These are phyloP conservation scores for Nasonia giraulti DNA, from an alignment of 1,140 invertebrate genomes.

Conservation along the genomic window DNA sequence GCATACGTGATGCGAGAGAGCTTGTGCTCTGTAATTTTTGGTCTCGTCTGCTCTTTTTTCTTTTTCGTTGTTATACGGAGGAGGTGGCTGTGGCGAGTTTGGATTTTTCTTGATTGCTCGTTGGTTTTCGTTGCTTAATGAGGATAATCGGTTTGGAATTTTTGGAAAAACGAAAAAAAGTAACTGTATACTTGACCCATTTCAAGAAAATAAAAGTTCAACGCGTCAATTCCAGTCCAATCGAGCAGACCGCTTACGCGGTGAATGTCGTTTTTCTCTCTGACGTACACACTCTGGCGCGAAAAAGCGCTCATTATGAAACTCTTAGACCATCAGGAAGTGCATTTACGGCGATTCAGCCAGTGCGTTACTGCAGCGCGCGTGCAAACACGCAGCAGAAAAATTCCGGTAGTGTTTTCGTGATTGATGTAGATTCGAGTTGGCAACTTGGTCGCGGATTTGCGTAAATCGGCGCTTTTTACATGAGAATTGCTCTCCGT, in stretches of 20 bases:
- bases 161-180: no score
- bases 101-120: no score
- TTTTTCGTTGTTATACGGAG: background rate
- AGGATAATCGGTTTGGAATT: no score
- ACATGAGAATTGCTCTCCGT: background rate
- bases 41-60: background rate
- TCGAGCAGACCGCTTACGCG: no score
- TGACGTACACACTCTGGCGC: background rate
- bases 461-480: background rate
- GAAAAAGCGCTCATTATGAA: background rate
- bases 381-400: background rate
- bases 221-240: no score
- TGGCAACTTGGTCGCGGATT: background rate
- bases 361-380: background rate
- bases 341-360: background rate
- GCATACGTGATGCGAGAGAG: background rate
- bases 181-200: no score
- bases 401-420: slow-evolving; percentile 13
- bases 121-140: no score
- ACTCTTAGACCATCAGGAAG: background rate
- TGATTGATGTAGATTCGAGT: slow-evolving; percentile 24
- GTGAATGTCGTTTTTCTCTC: background rate
- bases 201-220: no score
- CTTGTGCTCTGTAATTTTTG: background rate
- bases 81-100: background rate